Percentiles rank a stretch among this genome's conserved stretches.
Conservation (phyloP, 2,797 vertebrate genomes). For the Sandelia bainsii region DNA sequence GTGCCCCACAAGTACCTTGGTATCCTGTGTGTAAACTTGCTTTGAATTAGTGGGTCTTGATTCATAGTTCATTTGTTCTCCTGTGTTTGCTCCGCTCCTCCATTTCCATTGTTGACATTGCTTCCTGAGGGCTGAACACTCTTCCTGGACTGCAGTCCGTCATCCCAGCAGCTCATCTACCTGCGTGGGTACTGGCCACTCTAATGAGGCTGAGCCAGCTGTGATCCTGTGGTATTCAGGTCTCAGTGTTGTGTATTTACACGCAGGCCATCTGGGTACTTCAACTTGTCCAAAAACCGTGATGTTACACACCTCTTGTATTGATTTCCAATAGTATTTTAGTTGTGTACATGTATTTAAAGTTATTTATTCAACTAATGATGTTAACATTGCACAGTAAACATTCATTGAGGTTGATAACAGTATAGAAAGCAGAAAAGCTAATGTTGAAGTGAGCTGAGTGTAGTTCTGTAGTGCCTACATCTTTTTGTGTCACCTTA, state of each 20-base stretch:
- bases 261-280: conserved; percentile 16
- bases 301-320: conserved; percentile 13
- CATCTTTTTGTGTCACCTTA: not conserved
- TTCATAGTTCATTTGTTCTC: conserved; percentile 49
- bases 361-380: not conserved
- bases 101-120: conserved; percentile 47
- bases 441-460: not conserved
- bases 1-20: not conserved
- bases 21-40: conserved; percentile 34
- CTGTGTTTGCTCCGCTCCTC: conserved; percentile 39
- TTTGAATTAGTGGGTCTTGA: conserved; percentile 41
- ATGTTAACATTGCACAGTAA: not conserved
- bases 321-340: conserved; percentile 7
- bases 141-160: conserved; percentile 50
- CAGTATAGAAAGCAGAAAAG: not conserved
- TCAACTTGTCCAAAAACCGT: conserved; percentile 1
- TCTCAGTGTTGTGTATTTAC: conserved; percentile 24
- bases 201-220: conserved; percentile 44
- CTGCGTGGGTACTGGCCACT: conserved; percentile 51
- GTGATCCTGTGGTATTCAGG: conserved; percentile 3
- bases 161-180: conserved; percentile 59
- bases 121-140: conserved; percentile 53
- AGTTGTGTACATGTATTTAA: not conserved
- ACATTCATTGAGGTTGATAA: not conserved
- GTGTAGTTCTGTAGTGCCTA: not conserved